Base-by-base conservation (phyloP, 2,888 invertebrate genomes). In the Ditylenchus weischeri region DNA sequence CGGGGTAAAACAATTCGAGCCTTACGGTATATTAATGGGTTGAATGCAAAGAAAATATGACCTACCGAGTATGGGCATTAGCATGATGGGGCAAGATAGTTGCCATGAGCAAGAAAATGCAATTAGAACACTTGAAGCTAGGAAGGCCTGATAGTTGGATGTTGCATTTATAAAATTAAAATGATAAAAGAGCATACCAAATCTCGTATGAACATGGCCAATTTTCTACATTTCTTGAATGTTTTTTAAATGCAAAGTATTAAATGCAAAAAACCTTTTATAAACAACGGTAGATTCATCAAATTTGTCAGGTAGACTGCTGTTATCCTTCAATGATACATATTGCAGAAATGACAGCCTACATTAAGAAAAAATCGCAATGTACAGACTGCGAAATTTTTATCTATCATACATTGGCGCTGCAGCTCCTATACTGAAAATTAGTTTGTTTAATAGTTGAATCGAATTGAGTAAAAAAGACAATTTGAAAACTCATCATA, bases 201-300 rank as follows among this genome's bases (percentile, higher is more conserved):
- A 49, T 66, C 66, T 43, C 66, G 23, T 23, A 64, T 58, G 19
- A 66, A 66, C 35, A 66, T 66, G 23, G 29, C 51, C 19, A 66
- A 58, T 57, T 51, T 38, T 21, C 66, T 66, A 47, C 2, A 43
- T 4, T 29, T 29, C 5, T 29, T 29, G 29, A 8, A 43, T 43
- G 5, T 43, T 43, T 43, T 43, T 43, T 8, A 43, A 50, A 66
- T 54, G 4, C 2, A 10, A 29, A 54, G 29, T 54, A 18, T 15
- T 4, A 54, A 11, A 29, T n/a, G 13, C 1, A 29, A 54, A 10
- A 23, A 10, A 54, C 54, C 54, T 54, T 18, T 54, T 54, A 8
- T 54, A 54, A 54, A 54, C 23, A 21, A 54, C 54, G 10, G n/a
- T 54, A n/a, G 54, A 23, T n/a, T 54, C 23, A 18, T 54, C 54